A percentile compares a stretch with the other conserved stretches of the same genome.
These are phyloP conservation scores for Nemotelus nigrinus DNA, from an alignment of 2,888 invertebrate genomes.

Conservation along the genomic window DNA sequence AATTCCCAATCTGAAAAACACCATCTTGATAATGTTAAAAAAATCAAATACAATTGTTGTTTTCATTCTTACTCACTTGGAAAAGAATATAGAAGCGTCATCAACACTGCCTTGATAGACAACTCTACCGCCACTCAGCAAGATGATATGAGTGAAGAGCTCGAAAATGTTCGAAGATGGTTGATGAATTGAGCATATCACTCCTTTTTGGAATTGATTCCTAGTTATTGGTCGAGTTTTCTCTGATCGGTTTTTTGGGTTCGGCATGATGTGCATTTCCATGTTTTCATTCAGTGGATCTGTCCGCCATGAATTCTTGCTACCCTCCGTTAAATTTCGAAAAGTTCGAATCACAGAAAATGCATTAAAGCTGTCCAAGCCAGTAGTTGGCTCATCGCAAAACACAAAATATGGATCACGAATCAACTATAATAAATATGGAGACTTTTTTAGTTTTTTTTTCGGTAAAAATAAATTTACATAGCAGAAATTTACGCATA, in stretches of 20 bases:
- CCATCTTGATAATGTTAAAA: constrained; percentile 14
- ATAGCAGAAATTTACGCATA: too few relatives aligned
- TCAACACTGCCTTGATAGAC: constrained; percentile 82
- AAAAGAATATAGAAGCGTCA: constrained; percentile 75
- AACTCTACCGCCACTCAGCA: constrained; percentile 80
- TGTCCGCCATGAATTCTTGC: constrained; percentile 54
- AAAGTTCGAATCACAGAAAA: constrained; percentile 79
- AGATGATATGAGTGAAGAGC: constrained; percentile 80
- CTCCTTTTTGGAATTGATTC: constrained; percentile 63
- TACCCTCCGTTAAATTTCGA: constrained; percentile 68
- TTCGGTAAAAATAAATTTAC: constrained; percentile 29
- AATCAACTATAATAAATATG: constrained; percentile 70
- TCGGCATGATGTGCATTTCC: constrained; percentile 55
- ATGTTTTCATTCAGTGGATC: not conserved
- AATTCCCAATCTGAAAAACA: constrained; percentile 69
- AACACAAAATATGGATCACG: constrained; percentile 90
- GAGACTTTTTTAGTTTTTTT: not conserved
- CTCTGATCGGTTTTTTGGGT: constrained; percentile 52
- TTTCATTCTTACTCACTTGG: constrained; percentile 67
- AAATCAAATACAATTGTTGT: constrained; percentile 1
- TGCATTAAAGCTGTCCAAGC: constrained; percentile 90
- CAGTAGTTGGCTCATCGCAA: constrained; percentile 94
- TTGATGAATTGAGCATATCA: constrained; percentile 90
- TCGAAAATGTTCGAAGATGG: constrained; percentile 88
- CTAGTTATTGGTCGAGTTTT: constrained; percentile 41